phyloP scores from a whole-genome alignment of 2,113 vertebrate species.

The Hydropotes inermis region DNA sequence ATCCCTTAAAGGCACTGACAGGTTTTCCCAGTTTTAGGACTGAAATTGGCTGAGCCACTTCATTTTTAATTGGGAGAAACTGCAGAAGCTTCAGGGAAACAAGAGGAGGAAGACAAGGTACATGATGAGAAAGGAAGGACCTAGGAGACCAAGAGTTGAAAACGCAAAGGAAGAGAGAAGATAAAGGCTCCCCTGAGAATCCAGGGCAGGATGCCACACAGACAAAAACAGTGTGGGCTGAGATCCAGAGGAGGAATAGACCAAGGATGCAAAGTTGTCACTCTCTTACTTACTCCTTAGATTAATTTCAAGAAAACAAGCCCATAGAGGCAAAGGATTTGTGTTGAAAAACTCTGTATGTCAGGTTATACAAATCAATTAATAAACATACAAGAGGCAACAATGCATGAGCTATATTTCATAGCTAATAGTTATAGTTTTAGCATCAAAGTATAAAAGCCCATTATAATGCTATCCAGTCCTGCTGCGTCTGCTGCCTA shows the following conservation, averaged over 20 bases:
- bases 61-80: constrained; percentile 59
- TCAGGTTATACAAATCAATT: constrained; percentile 24
- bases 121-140: not conserved
- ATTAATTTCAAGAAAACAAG: not conserved
- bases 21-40: not conserved
- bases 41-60: constrained; percentile 52
- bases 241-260: not conserved
- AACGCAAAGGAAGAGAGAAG: not conserved
- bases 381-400: constrained; percentile 12
- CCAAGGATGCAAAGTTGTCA: not conserved
- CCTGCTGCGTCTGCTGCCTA: constrained; percentile 35
- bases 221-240: too few species aligned
- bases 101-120: not conserved
- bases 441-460: constrained; percentile 44
- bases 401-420: constrained; percentile 33
- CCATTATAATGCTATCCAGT: constrained; percentile 23
- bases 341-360: constrained; percentile 19
- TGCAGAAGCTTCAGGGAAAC: constrained; percentile 30
- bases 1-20: constrained; percentile 39
- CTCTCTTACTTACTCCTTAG: not conserved
- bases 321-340: not conserved
- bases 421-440: constrained; percentile 23
- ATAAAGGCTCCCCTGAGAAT: not conserved
- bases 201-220: not conserved
- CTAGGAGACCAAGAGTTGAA: not conserved